Evolutionary conservation across 2,797 vertebrate genomes (phyloP).

Genomic region (Rousettus madagascariensis): DNA sequence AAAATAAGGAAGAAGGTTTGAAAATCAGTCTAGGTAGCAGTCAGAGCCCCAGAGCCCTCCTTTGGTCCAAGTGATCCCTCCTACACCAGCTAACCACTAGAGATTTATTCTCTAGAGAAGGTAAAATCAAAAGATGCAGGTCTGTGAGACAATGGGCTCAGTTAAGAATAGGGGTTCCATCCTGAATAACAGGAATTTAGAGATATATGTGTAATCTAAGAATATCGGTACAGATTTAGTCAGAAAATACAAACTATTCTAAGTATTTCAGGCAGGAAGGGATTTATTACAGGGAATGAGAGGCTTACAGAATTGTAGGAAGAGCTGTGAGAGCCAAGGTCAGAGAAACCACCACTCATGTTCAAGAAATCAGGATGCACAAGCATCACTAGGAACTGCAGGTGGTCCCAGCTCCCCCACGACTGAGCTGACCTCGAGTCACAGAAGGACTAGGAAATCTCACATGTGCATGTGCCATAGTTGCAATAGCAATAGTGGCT

Average conservation of each 20-base stretch:
- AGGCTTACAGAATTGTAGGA: background rate
- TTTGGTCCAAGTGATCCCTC: background rate
- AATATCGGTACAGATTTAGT: background rate
- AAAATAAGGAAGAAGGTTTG: background rate
- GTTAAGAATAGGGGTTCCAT: background rate
- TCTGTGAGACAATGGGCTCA: background rate
- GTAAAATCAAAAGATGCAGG: background rate
- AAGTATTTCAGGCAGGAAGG: slow-evolving; percentile 4
- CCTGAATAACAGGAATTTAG: background rate
- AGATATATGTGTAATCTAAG: background rate
- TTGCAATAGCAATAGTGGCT: background rate
- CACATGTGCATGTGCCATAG: background rate
- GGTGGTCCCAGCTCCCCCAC: background rate
- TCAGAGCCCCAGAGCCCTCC: background rate
- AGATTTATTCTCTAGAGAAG: background rate
- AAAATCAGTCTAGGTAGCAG: background rate
- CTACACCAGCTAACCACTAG: background rate
- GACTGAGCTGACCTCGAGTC: background rate
- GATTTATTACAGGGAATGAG: background rate
- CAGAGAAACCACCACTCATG: background rate
- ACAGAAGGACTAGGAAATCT: background rate
- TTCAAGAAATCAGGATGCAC: background rate
- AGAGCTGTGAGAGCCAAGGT: background rate
- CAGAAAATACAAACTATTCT: background rate
- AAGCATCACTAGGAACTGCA: background rate